These are phyloP conservation scores for Origma solitaria DNA, from an alignment of 2,113 vertebrate genomes.

Conservation along the genomic window DNA sequence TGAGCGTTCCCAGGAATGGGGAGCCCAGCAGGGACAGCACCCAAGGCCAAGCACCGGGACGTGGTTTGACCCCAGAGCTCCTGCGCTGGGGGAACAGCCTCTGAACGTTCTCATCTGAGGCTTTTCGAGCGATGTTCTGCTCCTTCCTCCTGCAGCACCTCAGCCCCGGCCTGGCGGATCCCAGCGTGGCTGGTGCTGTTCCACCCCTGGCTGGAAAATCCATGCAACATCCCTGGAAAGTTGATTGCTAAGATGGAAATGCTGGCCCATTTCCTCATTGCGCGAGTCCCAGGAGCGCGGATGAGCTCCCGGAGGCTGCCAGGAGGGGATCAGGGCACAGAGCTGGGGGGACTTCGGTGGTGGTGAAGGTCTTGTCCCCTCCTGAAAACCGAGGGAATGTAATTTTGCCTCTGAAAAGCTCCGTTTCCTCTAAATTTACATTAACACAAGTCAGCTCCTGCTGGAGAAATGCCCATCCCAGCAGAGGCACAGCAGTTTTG, in stretches of 20 bases:
- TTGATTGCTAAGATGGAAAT: background rate
- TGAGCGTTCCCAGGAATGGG: background rate
- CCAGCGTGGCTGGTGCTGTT: background rate
- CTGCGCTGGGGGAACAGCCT: accelerated
- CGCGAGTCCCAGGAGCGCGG: background rate
- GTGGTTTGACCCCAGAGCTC: background rate
- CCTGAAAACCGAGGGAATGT: background rate
- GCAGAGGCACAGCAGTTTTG: background rate
- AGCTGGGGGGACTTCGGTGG: background rate
- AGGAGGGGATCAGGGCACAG: background rate
- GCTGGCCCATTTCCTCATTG: background rate
- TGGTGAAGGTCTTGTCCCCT: background rate
- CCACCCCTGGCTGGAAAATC: conserved; percentile 31
- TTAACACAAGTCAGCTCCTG: background rate
- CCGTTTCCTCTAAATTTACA: accelerated
- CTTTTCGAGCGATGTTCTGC: accelerated
- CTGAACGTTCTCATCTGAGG: no score
- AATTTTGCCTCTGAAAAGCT: background rate
- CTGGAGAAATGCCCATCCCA: background rate
- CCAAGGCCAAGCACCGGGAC: accelerated
- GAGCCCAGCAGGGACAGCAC: background rate
- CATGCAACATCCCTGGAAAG: conserved; percentile 52
- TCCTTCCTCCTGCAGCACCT: background rate
- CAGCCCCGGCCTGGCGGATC: background rate
- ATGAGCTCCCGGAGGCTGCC: background rate